Conservation (phyloP, 2,888 invertebrate species). For the Melanostoma mellinum region DNA sequence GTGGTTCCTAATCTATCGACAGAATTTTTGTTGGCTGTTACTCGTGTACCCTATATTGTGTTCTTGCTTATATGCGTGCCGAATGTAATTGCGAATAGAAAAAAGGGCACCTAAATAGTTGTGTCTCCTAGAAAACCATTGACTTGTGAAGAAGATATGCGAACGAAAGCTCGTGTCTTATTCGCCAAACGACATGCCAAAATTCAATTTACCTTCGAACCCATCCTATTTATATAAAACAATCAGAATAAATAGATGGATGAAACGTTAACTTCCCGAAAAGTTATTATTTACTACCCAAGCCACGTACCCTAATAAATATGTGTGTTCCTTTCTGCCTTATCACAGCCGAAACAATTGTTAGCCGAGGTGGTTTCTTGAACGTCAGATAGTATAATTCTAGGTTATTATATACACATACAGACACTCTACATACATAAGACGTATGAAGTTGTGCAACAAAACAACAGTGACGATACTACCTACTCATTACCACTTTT, state of each 20-base stretch:
- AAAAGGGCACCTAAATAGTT: constrained; percentile 26
- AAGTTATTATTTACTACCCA: neutral
- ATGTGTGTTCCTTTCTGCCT: neutral
- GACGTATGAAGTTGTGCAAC: constrained; percentile 27
- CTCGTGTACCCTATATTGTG: constrained; percentile 11
- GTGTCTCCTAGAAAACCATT: neutral
- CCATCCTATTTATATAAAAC: constrained; percentile 15
- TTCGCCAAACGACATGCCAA: constrained; percentile 18
- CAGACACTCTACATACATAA: neutral
- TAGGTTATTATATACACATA: neutral
- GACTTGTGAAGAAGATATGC: constrained; percentile 17
- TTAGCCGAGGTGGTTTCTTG: constrained; percentile 19
- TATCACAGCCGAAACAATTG: constrained; percentile 10
- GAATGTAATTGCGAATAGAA: constrained; percentile 50
- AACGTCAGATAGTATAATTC: constrained; percentile 24
- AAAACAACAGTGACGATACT: constrained; percentile 8
- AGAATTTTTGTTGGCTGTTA: constrained; percentile 40
- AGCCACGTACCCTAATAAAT: neutral
- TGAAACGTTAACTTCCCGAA: constrained; percentile 13
- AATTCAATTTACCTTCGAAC: constrained; percentile 22
- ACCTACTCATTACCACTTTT: neutral
- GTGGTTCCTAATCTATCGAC: constrained; percentile 50
- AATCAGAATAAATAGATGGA: constrained; percentile 14
- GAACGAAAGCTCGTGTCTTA: neutral
- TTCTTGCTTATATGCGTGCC: constrained; percentile 51